Conservation (phyloP, 1,140 invertebrate genomes). For the Drosophila lacteicornis region DNA sequence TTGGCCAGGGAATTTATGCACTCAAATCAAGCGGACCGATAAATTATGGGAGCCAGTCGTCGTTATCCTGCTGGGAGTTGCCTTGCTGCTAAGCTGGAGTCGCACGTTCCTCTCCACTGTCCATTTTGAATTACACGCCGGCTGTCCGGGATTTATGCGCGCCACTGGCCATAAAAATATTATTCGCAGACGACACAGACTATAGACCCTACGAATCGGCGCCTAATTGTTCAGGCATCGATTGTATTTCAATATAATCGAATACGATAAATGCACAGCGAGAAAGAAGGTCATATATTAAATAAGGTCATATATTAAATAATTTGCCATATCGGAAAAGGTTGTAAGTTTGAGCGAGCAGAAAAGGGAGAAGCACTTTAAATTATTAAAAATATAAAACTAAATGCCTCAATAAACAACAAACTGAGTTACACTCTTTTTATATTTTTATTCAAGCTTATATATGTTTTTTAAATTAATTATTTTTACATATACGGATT, state of each 20-base stretch:
- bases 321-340: too few species aligned
- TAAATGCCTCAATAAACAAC: too few species aligned
- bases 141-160: slow-evolving; percentile 60
- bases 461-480: not conserved
- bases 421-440: not conserved
- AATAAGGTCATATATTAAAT: too few species aligned
- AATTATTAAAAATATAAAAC: too few species aligned
- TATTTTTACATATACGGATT: too few species aligned
- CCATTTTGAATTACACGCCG: slow-evolving; percentile 62
- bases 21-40: slow-evolving; percentile 61
- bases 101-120: slow-evolving; percentile 37
- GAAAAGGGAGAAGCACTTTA: too few species aligned
- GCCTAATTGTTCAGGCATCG: slow-evolving; percentile 63
- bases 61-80: slow-evolving; percentile 44
- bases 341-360: not conserved
- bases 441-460: not conserved
- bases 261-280: slow-evolving; percentile 5
- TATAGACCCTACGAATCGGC: slow-evolving; percentile 36
- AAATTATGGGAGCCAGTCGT: slow-evolving; percentile 62
- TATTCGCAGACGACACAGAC: slow-evolving; percentile 53
- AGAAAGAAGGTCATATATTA: not conserved
- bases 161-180: slow-evolving; percentile 71
- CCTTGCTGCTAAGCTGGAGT: slow-evolving; percentile 17
- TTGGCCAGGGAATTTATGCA: slow-evolving; percentile 26
- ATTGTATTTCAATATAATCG: slow-evolving; percentile 40